phyloP scores from a whole-genome alignment of 2,797 vertebrate species.

The Eulemur albifrons region DNA sequence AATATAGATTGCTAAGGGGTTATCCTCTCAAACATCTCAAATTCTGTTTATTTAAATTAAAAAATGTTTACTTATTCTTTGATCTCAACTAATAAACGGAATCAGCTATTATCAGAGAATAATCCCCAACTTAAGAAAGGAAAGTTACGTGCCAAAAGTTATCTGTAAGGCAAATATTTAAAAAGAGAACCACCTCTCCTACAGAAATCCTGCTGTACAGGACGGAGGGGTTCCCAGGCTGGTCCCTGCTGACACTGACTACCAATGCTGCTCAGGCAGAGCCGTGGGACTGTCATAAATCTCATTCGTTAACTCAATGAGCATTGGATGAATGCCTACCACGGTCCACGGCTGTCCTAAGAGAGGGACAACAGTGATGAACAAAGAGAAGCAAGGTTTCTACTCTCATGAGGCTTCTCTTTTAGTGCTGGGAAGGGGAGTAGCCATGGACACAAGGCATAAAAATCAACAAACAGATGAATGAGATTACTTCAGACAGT shows the following conservation, averaged over 20 bases:
- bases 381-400: not conserved
- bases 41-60: slow-evolving; percentile 38
- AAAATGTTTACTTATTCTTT: slow-evolving; percentile 45
- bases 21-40: not conserved
- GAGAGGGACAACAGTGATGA: rapidly evolving
- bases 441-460: not conserved
- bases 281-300: too few relatives aligned
- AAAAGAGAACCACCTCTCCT: not conserved
- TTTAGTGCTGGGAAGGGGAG: not conserved
- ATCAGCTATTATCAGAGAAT: not conserved
- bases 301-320: too few relatives aligned
- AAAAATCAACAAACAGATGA: not conserved
- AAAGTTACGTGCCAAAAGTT: not conserved
- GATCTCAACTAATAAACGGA: slow-evolving; percentile 8
- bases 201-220: not conserved
- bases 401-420: not conserved
- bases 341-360: rapidly evolving
- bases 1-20: not conserved
- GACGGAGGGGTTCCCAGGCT: not conserved
- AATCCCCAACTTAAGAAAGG: not conserved
- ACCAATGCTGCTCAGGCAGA: not conserved
- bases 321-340: not conserved
- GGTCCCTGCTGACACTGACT: too few relatives aligned
- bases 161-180: not conserved
- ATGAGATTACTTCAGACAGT: not conserved